phyloP scores from a whole-genome alignment of 2,888 invertebrate genomes.

The Microplitis deprimator region DNA sequence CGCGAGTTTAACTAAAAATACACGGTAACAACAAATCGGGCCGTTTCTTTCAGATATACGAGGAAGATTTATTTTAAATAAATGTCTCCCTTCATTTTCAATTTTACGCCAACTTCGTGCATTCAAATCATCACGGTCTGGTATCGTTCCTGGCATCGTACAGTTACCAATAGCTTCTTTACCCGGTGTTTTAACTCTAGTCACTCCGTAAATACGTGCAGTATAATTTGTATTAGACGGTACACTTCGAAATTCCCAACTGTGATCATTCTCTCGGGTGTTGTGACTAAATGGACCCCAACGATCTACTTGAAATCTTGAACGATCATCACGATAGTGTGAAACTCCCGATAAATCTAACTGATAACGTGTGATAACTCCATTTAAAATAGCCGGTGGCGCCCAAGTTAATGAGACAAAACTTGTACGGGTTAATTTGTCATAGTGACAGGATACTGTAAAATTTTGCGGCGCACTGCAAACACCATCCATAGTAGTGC shows the following conservation, averaged over 20 bases:
- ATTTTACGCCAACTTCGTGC: conserved; percentile 77
- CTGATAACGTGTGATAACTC: conserved; percentile 84
- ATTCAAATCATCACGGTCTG: conserved; percentile 77
- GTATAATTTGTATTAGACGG: conserved; percentile 90
- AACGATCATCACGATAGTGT: conserved; percentile 72
- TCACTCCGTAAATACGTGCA: conserved; percentile 77
- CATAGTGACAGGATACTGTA: conserved; percentile 78
- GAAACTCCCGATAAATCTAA: conserved; percentile 75
- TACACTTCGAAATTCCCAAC: conserved; percentile 78
- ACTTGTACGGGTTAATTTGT: conserved; percentile 75
- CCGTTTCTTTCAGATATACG: conserved; percentile 88
- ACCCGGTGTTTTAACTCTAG: conserved; percentile 82
- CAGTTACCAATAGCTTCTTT: conserved; percentile 78
- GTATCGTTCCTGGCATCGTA: conserved; percentile 80
- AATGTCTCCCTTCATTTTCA: conserved; percentile 78
- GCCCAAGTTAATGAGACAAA: conserved; percentile 82
- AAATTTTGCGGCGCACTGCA: conserved; percentile 83
- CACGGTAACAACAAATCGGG: conserved; percentile 88
- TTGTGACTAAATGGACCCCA: conserved; percentile 77
- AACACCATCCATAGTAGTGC: conserved; percentile 87
- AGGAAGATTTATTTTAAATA: conserved; percentile 83
- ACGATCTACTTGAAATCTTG: conserved; percentile 71
- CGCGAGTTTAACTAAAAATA: conserved; percentile 83
- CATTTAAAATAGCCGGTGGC: conserved; percentile 82
- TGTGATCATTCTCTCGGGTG: conserved; percentile 72